phyloP scores from a whole-genome alignment of 2,113 vertebrate species.

The Marmota monax region DNA sequence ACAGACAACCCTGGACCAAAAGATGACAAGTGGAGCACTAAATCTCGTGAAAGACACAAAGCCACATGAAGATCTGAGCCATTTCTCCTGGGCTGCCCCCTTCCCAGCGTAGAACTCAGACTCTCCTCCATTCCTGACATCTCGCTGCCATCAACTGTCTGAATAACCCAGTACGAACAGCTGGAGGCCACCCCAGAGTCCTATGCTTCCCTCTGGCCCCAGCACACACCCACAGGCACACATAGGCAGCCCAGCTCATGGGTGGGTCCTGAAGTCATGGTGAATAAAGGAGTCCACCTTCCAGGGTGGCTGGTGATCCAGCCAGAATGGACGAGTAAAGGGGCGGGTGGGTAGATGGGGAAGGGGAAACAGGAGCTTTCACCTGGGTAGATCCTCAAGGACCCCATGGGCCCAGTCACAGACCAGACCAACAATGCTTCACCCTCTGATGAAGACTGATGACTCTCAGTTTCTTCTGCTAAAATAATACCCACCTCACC shows the following conservation, averaged over 20 bases:
- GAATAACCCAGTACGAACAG: not conserved
- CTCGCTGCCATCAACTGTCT: not conserved
- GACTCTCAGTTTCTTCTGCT: not conserved
- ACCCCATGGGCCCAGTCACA: not conserved
- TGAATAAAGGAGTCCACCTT: not conserved
- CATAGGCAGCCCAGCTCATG: not conserved
- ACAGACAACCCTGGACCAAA: not conserved
- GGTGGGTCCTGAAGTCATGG: not conserved
- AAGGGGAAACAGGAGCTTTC: not conserved
- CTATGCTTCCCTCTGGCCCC: not conserved
- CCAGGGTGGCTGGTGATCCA: not conserved
- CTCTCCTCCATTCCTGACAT: not conserved
- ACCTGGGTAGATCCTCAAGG: not conserved
- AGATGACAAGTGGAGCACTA: not conserved
- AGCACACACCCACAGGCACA: not conserved
- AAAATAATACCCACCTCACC: not conserved
- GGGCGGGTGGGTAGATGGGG: not conserved
- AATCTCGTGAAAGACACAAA: not conserved
- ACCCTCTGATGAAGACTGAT: not conserved
- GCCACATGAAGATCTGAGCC: not conserved
- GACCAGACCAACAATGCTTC: not conserved
- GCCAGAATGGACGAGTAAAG: not conserved
- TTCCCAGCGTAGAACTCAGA: not conserved
- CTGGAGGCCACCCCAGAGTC: not conserved
- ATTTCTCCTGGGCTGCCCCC: not conserved